phyloP scores from a whole-genome alignment of 2,797 vertebrate genomes.

The Myotis daubentonii region DNA sequence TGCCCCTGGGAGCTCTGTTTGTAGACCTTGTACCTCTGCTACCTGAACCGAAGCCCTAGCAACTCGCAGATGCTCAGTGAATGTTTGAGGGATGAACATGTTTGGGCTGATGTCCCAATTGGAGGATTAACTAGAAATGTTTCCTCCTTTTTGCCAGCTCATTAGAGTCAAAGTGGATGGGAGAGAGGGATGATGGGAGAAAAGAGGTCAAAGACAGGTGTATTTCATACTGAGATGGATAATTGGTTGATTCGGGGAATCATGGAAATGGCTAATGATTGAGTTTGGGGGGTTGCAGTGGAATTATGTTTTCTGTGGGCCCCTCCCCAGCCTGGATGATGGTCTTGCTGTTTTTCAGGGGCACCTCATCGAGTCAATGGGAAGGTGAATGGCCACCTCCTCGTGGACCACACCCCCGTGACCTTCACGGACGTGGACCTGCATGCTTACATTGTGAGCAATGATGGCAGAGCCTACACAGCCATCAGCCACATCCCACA shows the following conservation, averaged over 20 bases:
- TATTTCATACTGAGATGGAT: background rate
- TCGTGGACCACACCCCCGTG: conserved; percentile 87
- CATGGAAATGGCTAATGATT: background rate
- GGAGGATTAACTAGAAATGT: background rate
- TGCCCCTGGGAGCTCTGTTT: background rate
- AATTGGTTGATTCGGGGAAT: background rate
- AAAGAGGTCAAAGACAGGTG: background rate
- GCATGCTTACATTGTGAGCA: conserved; percentile 95
- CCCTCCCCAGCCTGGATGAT: background rate
- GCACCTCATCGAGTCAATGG: conserved; percentile 95
- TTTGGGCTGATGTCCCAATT: background rate
- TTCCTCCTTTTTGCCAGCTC: background rate
- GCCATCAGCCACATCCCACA: conserved; percentile 94
- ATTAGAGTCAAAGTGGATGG: background rate
- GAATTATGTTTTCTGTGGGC: background rate
- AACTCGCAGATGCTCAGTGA: background rate
- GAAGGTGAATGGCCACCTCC: conserved; percentile 92
- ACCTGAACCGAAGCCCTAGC: background rate
- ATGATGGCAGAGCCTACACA: conserved; percentile 94
- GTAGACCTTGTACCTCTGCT: background rate
- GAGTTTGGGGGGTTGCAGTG: background rate
- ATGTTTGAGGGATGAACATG: background rate
- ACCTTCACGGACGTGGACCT: conserved; percentile 90
- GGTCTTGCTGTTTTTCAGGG: conserved; percentile 84
- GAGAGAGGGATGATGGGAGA: background rate